Evolutionary conservation across 2,113 vertebrate genomes (phyloP).

Genomic region (Tragelaphus imberbis): DNA sequence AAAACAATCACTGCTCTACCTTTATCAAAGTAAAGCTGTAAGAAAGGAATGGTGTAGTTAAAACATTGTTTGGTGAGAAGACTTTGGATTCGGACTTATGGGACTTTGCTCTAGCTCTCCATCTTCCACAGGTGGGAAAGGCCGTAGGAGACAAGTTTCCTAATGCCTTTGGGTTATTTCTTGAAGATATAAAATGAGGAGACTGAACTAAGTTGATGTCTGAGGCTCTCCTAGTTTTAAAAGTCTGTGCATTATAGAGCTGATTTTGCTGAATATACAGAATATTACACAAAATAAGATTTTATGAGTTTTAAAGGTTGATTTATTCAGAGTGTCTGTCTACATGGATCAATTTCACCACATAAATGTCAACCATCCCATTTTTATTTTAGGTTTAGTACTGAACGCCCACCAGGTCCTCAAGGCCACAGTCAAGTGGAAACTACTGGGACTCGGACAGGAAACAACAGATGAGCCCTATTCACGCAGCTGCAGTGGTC

Average conservation of each 20-base stretch:
- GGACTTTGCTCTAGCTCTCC: background rate
- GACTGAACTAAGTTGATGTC: background rate
- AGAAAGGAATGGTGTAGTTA: background rate
- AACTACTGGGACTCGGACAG: background rate
- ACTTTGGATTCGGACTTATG: background rate
- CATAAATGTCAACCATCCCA: background rate
- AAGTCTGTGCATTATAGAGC: background rate
- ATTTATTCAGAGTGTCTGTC: background rate
- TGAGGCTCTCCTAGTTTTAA: background rate
- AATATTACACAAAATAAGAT: background rate
- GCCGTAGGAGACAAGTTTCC: background rate
- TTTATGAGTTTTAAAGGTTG: conserved; percentile 5
- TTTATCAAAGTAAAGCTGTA: background rate
- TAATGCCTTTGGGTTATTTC: background rate
- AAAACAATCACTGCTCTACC: background rate
- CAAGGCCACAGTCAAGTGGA: background rate
- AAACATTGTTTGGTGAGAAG: too few relatives aligned
- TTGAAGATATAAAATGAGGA: background rate
- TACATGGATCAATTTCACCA: background rate
- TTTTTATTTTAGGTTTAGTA: background rate
- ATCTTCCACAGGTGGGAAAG: background rate
- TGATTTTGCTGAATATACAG: background rate
- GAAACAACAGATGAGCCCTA: background rate
- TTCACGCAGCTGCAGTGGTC: background rate
- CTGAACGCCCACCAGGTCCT: background rate